phyloP scores from a whole-genome alignment of 2,113 vertebrate genomes.

The Diadophis punctatus region DNA sequence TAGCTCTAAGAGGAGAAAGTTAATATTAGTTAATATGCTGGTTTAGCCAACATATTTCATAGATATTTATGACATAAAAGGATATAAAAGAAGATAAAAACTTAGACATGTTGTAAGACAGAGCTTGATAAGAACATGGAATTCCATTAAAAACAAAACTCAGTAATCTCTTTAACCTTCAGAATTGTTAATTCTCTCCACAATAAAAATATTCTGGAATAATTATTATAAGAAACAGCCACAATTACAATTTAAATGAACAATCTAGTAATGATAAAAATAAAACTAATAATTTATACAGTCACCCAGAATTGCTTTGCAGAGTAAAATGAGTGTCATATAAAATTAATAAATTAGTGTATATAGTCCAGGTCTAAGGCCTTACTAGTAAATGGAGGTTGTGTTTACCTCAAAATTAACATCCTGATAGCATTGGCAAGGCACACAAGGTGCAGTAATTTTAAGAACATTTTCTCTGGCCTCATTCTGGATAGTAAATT shows the following conservation, averaged over 20 bases:
- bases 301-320: background rate
- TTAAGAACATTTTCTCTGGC: conserved; percentile 74
- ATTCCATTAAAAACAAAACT: background rate
- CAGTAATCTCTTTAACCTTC: background rate
- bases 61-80: background rate
- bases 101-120: background rate
- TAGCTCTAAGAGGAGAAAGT: background rate
- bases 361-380: background rate
- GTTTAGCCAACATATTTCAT: background rate
- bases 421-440: conserved; percentile 77
- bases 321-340: background rate
- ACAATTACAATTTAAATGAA: background rate
- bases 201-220: background rate
- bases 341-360: background rate
- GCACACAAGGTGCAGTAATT: conserved; percentile 76
- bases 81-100: background rate
- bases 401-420: conserved; percentile 80
- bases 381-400: background rate
- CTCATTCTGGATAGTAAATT: conserved; percentile 78
- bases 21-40: background rate
- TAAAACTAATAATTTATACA: background rate
- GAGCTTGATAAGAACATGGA: background rate
- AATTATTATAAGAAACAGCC: background rate
- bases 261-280: background rate
- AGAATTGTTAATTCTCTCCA: background rate